These are phyloP conservation scores for Rhinoderma darwinii DNA, from an alignment of 2,113 vertebrate species.

Conservation along the genomic window DNA sequence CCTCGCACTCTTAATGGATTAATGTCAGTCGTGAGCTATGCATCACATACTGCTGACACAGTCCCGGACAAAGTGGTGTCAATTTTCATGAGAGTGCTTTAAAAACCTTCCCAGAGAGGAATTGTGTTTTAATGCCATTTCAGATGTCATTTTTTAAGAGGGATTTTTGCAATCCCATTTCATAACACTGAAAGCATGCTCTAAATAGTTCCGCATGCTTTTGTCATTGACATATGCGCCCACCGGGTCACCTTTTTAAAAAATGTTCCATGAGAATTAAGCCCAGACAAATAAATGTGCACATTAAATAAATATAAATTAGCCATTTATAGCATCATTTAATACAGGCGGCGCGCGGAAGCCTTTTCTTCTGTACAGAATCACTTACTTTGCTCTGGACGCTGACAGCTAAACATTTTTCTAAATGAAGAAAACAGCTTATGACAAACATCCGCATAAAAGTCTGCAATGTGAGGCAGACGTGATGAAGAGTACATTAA, in stretches of 20 bases:
- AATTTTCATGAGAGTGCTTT: conserved; percentile 75
- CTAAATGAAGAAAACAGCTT: conserved; percentile 29
- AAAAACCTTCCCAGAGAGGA: conserved; percentile 75
- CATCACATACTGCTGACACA: conserved; percentile 75
- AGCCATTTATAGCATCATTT: conserved; percentile 54
- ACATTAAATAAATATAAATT: conserved; percentile 25
- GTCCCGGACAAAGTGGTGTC: conserved; percentile 68
- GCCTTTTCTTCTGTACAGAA: conserved; percentile 28
- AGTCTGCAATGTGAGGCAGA: background rate
- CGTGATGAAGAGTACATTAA: fast-evolving
- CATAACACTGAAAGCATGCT: conserved; percentile 72
- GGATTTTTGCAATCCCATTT: conserved; percentile 76
- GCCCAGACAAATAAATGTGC: conserved; percentile 17
- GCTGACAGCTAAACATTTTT: conserved; percentile 27
- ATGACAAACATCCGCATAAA: background rate
- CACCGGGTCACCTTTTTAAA: conserved; percentile 62
- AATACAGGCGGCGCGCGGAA: conserved; percentile 44
- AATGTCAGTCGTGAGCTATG: conserved; percentile 71
- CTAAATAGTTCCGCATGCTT: conserved; percentile 71
- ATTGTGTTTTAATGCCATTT: conserved; percentile 77
- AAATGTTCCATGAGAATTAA: conserved; percentile 55
- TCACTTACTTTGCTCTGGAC: conserved; percentile 4
- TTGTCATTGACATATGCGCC: conserved; percentile 68
- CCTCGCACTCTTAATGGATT: conserved; percentile 80
- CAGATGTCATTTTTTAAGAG: conserved; percentile 73